These are phyloP conservation scores for Tigriopus californicus DNA, from an alignment of 2,888 invertebrate species.

Conservation along the genomic window DNA sequence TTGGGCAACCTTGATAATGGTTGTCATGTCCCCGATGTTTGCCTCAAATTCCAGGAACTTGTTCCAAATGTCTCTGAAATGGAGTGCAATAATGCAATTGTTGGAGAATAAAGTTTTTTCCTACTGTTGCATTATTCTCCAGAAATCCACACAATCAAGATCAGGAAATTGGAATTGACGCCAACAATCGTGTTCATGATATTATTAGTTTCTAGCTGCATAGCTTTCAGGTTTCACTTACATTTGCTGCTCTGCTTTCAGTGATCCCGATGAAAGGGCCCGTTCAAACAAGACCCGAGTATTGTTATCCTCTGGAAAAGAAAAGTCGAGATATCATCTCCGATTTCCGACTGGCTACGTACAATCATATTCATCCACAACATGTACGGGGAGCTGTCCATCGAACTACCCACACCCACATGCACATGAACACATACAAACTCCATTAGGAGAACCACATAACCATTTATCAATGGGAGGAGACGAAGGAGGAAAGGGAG, in stretches of 20 bases:
- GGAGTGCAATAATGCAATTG: background rate
- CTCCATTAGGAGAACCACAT: too few species aligned
- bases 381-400: too few species aligned
- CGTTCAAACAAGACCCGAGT: conserved; percentile 96
- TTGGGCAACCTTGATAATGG: conserved; percentile 84
- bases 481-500: conserved; percentile 12
- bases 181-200: background rate
- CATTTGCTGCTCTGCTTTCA: conserved; percentile 28
- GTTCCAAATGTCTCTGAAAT: conserved; percentile 82
- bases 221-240: background rate
- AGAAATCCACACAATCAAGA: too few species aligned
- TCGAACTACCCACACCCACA: too few species aligned
- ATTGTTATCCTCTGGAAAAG: conserved; percentile 81
- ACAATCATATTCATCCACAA: background rate
- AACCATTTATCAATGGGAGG: background rate
- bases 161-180: background rate
- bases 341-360: background rate
- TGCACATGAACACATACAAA: too few species aligned
- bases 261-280: conserved; percentile 74
- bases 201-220: conserved; percentile 4
- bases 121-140: too few species aligned
- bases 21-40: conserved; percentile 89
- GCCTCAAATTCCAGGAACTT: conserved; percentile 95
- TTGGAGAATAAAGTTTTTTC: background rate
- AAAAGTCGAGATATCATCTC: conserved; percentile 17